Percentiles rank a stretch among this genome's conserved stretches.
Evolutionary conservation across 2,797 vertebrate species (phyloP).

Genomic region (Sebastes nivosus): DNA sequence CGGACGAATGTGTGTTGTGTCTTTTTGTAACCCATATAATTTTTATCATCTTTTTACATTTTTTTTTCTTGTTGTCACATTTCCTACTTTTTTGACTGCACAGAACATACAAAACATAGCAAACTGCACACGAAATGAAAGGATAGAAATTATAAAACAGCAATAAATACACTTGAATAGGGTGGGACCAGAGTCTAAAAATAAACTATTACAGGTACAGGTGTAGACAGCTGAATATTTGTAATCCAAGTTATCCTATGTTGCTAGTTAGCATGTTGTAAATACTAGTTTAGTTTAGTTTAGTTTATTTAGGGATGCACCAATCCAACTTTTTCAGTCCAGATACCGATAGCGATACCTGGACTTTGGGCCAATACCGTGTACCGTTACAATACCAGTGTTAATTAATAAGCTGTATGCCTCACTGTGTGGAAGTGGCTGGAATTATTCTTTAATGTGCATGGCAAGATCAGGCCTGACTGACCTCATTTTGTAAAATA

Average conservation of each 20-base stretch:
- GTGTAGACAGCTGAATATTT: neutral
- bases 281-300: neutral
- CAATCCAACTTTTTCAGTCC: no score
- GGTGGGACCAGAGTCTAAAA: neutral
- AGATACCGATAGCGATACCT: no score
- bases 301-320: no score
- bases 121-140: neutral
- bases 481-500: no score
- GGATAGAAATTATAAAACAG: neutral
- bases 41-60: neutral
- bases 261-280: neutral
- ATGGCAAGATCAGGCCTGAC: no score
- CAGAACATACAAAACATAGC: neutral
- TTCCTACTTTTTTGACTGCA: neutral
- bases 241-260: neutral
- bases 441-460: no score
- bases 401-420: no score
- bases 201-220: neutral
- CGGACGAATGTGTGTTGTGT: neutral
- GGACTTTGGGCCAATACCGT: no score
- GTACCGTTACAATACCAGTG: no score
- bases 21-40: neutral
- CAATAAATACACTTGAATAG: neutral
- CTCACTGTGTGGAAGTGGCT: no score
- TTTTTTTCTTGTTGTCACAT: neutral